These are phyloP conservation scores for Sterna hirundo DNA, from an alignment of 2,113 vertebrate species.

Conservation along the genomic window DNA sequence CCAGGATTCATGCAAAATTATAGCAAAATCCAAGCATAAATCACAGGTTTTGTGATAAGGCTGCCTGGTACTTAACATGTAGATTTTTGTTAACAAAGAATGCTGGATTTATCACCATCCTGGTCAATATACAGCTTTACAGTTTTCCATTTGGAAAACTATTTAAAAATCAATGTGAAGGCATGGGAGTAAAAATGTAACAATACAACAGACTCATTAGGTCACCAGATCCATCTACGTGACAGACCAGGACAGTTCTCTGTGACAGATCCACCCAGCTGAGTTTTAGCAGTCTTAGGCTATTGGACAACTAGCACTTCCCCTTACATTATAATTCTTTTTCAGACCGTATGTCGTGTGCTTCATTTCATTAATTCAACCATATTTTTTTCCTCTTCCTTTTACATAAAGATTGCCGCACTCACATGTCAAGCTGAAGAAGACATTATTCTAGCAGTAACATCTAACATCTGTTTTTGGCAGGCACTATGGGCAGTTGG, in stretches of 20 bases:
- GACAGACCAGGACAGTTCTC: neutral
- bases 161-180: neutral
- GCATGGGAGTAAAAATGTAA: neutral
- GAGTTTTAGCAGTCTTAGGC: neutral
- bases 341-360: slow-evolving; percentile 7
- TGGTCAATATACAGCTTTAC: neutral
- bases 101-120: neutral
- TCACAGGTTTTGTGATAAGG: neutral
- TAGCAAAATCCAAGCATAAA: neutral
- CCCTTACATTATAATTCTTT: neutral
- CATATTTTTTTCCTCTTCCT: slow-evolving; percentile 44
- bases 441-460: slow-evolving; percentile 53
- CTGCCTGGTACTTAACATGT: neutral
- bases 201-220: neutral
- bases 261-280: neutral
- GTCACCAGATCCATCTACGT: neutral
- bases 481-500: slow-evolving; percentile 61
- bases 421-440: slow-evolving; percentile 52
- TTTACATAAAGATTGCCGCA: slow-evolving; percentile 58
- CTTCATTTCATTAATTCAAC: slow-evolving; percentile 17
- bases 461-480: slow-evolving; percentile 70
- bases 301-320: neutral
- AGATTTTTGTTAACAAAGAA: neutral
- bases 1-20: neutral
- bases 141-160: neutral